Evolutionary conservation across 1,140 invertebrate genomes (phyloP), one percentile per base, ranked within the genome.

Genomic region (Caenorhabditis briggsae): DNA sequence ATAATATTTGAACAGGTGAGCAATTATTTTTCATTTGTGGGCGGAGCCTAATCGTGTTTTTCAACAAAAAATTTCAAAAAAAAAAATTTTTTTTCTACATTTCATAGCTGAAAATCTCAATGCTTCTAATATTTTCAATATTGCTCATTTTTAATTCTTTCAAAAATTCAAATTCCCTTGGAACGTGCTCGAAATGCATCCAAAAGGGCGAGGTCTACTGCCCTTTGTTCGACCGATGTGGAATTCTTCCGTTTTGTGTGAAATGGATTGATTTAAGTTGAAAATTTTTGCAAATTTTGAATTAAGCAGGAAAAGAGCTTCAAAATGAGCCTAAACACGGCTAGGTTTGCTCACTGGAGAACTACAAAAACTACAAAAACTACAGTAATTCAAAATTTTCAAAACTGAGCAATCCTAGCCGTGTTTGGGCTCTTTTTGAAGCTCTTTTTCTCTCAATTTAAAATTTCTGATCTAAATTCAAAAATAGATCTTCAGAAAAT

Each of bases 221-320:
- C 18, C 70, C 70, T 11, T 23, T 78, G 70, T 78, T 78, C 46
- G 70, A 78, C 12, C 70, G 70, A 0, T 78, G 70, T 25, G 70
- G 70, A 9, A 50, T 78, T 53, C 23, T 78, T 2, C 70, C 70
- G 11, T 70, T 70, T 18, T 70, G 64, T 46, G 5, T 70, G 12
- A 70, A 46, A 46, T 70, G 64, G 64, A 70, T 70, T 46, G 41
- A 70, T 70, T 33, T 70, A 18, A 70, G 18, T 64, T 5, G n/a
- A 6, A 58, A 58, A n/a, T 20, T 33, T 12, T 41, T 2, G 12
- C 0, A 14, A 33, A 11, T 20, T n/a, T 33, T 16, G 11, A 16
- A 33, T 12, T 33, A 7, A 9, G 20, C 23, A 33, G 0, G 25
- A 33, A 9, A 2, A 70, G 65, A 43, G 65, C 43, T 46, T 46